phyloP scores from a whole-genome alignment of 2,888 invertebrate species.

The Dilophus febrilis region DNA sequence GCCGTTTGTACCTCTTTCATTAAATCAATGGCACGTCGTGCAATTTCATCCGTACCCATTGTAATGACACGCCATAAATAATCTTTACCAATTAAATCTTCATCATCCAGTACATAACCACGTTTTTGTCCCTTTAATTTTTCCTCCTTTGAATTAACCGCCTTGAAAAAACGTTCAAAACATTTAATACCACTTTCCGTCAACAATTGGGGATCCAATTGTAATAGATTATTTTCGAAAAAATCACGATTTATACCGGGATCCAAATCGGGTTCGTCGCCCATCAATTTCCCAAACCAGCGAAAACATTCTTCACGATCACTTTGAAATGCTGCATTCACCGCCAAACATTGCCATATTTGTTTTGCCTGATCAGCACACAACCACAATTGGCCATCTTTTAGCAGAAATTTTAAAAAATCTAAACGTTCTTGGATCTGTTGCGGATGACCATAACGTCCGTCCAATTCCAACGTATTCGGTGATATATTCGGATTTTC shows the following conservation, averaged over 20 bases:
- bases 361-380: constrained; percentile 93
- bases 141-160: constrained; percentile 87
- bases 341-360: constrained; percentile 92
- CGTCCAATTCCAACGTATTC: constrained; percentile 61
- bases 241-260: constrained; percentile 91
- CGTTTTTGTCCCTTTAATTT: constrained; percentile 77
- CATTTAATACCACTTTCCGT: constrained; percentile 93
- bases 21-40: constrained; percentile 77
- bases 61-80: constrained; percentile 92
- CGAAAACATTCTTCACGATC: constrained; percentile 95
- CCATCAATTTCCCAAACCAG: constrained; percentile 95
- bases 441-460: constrained; percentile 76
- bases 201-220: constrained; percentile 74
- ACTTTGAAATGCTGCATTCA: constrained; percentile 76
- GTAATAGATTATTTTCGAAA: constrained; percentile 86
- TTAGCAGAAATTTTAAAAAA: constrained; percentile 79
- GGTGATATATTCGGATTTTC: constrained; percentile 57
- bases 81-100: constrained; percentile 88
- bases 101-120: constrained; percentile 76
- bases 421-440: constrained; percentile 90
- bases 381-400: constrained; percentile 92
- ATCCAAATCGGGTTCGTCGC: constrained; percentile 91
- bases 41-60: constrained; percentile 81
- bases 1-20: constrained; percentile 88
- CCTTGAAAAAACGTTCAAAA: constrained; percentile 46